phyloP scores from a whole-genome alignment of 1,140 invertebrate genomes.

The Drosophila pachea region DNA sequence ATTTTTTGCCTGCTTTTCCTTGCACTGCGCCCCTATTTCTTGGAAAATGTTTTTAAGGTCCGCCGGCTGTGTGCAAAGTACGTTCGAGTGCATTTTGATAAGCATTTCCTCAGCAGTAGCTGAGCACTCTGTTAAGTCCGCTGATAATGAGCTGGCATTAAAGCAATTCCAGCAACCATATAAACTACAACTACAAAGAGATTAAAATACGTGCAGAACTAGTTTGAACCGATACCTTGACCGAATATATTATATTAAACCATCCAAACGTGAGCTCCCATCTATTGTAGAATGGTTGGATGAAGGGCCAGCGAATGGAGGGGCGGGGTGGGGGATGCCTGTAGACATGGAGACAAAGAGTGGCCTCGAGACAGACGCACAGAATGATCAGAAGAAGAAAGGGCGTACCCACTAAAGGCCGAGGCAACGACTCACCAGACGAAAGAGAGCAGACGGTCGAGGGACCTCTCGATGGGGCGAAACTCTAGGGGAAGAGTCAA shows the following conservation, averaged over 20 bases:
- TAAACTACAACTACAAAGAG: not conserved
- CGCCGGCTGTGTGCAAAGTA: conserved; percentile 46
- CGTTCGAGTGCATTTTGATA: conserved; percentile 43
- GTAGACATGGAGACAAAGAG: too few relatives aligned
- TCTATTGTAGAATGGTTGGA: not conserved
- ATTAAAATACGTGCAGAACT: not conserved
- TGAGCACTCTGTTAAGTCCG: conserved; percentile 8
- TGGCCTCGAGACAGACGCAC: too few relatives aligned
- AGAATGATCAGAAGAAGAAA: too few relatives aligned
- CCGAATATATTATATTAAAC: not conserved
- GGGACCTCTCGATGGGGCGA: too few relatives aligned
- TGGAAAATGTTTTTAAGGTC: conserved; percentile 53
- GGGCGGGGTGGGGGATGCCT: too few relatives aligned
- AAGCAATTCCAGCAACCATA: conserved; percentile 9
- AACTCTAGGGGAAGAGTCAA: too few relatives aligned
- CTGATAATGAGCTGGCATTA: conserved; percentile 39
- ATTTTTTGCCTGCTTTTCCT: conserved; percentile 30
- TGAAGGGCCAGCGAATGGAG: too few relatives aligned
- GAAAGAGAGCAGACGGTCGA: too few relatives aligned
- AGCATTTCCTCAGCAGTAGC: conserved; percentile 28
- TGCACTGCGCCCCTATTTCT: conserved; percentile 52
- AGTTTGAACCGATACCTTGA: not conserved
- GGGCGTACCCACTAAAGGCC: too few relatives aligned
- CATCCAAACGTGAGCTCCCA: not conserved
- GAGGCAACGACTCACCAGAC: too few relatives aligned